Evolutionary conservation across 2,888 invertebrate genomes (phyloP).

Genomic region (Lasioglossum oenotherae): DNA sequence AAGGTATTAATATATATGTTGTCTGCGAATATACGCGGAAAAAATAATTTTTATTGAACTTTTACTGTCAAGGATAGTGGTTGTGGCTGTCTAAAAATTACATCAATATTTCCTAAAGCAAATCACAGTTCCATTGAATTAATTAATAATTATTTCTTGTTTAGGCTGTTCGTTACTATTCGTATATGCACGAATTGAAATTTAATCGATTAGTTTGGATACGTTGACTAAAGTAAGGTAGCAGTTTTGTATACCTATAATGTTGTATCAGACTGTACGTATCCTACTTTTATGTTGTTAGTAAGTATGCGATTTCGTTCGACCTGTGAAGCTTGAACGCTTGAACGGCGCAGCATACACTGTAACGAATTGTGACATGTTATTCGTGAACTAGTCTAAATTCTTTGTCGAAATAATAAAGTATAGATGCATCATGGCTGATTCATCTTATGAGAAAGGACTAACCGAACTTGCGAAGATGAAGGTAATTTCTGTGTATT

Average conservation of each 20-base stretch:
- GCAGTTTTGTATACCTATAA: constrained; percentile 24
- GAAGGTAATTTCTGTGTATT: constrained; percentile 75
- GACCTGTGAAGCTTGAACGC: background rate
- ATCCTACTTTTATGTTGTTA: constrained; percentile 29
- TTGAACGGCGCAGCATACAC: background rate
- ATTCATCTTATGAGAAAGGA: constrained; percentile 82
- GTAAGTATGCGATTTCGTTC: constrained; percentile 31
- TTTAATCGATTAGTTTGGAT: constrained; percentile 25
- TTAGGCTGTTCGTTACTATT: background rate
- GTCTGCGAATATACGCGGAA: background rate
- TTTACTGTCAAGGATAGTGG: background rate
- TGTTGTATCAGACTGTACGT: background rate
- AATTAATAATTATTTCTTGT: background rate
- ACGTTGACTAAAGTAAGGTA: constrained; percentile 11
- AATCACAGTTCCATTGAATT: background rate
- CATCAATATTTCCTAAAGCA: background rate
- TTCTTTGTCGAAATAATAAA: constrained; percentile 79
- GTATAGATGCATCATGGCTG: constrained; percentile 75
- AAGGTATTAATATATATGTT: background rate
- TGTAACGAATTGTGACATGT: constrained; percentile 46
- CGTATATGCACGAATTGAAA: background rate
- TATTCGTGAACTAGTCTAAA: constrained; percentile 86
- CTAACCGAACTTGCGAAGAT: constrained; percentile 82
- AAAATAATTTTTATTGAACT: background rate
- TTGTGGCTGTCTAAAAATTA: background rate